These are phyloP conservation scores for Xyrauchen texanus DNA, from an alignment of 2,113 vertebrate species.

Conservation along the genomic window DNA sequence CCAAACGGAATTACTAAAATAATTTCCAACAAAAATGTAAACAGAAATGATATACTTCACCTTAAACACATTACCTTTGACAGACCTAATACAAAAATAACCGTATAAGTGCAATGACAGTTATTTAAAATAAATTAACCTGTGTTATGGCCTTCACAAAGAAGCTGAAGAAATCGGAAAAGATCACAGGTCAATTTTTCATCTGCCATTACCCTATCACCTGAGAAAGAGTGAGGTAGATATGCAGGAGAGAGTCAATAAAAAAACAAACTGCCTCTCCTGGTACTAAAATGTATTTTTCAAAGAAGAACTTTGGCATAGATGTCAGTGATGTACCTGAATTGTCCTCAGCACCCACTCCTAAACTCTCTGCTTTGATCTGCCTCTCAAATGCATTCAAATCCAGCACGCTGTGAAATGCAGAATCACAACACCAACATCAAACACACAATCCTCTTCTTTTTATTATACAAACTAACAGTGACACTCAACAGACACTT, in stretches of 20 bases:
- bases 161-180: constrained; percentile 92
- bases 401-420: constrained; percentile 84
- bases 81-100: neutral
- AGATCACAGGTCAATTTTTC: constrained; percentile 92
- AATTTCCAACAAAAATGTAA: no score
- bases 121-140: constrained; percentile 71
- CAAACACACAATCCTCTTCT: constrained; percentile 21
- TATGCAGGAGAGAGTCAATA: constrained; percentile 23
- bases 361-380: constrained; percentile 96
- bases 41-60: no score
- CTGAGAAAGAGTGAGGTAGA: constrained; percentile 63
- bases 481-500: constrained; percentile 3
- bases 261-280: neutral
- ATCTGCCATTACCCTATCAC: constrained; percentile 91
- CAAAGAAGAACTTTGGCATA: neutral
- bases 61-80: no score
- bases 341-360: constrained; percentile 88
- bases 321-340: constrained; percentile 79
- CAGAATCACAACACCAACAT: constrained; percentile 7
- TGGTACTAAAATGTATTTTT: neutral
- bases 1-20: no score
- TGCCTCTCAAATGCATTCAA: constrained; percentile 95
- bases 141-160: constrained; percentile 96
- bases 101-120: neutral
- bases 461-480: constrained; percentile 6